A percentile compares a stretch with the other conserved stretches of the same genome.
Evolutionary conservation across 2,797 vertebrate species (phyloP).

Genomic region (Yasuhikotakia modesta): DNA sequence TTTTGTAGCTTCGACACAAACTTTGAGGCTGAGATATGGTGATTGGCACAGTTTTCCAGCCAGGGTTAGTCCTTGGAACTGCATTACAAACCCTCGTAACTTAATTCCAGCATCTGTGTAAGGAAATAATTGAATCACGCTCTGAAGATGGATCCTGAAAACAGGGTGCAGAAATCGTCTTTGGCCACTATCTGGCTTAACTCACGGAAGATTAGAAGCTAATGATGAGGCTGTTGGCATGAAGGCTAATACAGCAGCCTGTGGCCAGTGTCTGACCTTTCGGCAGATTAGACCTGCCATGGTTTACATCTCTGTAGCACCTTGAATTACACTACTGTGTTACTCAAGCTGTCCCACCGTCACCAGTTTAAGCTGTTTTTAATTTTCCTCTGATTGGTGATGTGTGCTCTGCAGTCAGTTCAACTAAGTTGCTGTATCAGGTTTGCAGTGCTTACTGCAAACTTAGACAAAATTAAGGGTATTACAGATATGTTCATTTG

Average conservation of each 20-base stretch:
- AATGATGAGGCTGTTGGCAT: conserved; percentile 69
- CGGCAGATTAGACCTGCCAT: conserved; percentile 28
- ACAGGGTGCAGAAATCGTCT: conserved; percentile 81
- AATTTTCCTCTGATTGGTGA: background rate
- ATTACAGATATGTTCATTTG: conserved; percentile 13
- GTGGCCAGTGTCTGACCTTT: conserved; percentile 26
- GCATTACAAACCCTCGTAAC: conserved; percentile 87
- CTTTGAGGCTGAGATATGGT: conserved; percentile 38
- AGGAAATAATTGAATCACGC: conserved; percentile 93
- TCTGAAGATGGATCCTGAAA: conserved; percentile 88
- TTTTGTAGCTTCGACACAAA: conserved; percentile 33
- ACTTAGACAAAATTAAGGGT: conserved; percentile 12
- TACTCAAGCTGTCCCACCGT: conserved; percentile 6
- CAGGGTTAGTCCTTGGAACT: conserved; percentile 71
- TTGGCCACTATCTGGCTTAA: conserved; percentile 76
- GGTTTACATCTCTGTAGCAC: conserved; percentile 44
- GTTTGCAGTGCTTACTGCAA: conserved; percentile 28
- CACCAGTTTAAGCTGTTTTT: conserved; percentile 21
- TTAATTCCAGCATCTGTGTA: conserved; percentile 91
- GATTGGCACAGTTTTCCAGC: conserved; percentile 58
- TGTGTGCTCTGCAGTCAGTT: background rate
- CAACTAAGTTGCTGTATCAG: conserved; percentile 3
- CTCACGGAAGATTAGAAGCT: conserved; percentile 81
- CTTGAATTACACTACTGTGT: conserved; percentile 20
- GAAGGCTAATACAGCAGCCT: conserved; percentile 68